A percentile compares a stretch with the other conserved stretches of the same genome.
These are phyloP conservation scores for Phoeniculus purpureus DNA, from an alignment of 2,797 vertebrate genomes.

Conservation along the genomic window DNA sequence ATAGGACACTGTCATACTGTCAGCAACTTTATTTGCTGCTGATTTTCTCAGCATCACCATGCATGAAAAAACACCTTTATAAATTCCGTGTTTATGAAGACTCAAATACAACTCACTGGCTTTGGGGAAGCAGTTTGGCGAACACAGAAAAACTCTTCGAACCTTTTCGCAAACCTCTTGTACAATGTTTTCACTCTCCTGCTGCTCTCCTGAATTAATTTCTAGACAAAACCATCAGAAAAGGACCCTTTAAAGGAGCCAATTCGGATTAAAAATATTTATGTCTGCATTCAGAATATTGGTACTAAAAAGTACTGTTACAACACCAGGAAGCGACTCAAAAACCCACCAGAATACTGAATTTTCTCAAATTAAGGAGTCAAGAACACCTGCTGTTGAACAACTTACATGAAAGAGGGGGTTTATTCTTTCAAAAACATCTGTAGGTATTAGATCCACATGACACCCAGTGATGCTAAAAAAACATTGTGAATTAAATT, in stretches of 20 bases:
- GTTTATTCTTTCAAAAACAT: background rate
- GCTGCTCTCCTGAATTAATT: background rate
- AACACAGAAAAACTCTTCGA: background rate
- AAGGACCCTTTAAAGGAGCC: background rate
- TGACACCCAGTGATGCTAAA: background rate
- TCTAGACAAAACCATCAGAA: background rate
- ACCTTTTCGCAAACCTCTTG: background rate
- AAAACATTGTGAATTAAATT: background rate
- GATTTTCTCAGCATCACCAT: background rate
- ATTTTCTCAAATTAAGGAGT: background rate
- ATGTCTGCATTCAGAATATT: background rate
- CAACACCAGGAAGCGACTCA: background rate
- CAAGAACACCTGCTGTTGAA: background rate
- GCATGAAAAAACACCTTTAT: background rate
- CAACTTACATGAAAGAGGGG: background rate
- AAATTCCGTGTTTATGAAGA: background rate
- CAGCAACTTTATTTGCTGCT: background rate
- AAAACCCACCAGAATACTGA: background rate
- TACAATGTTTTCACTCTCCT: background rate
- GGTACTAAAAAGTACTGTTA: background rate
- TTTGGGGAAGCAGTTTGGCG: background rate
- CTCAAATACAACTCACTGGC: background rate
- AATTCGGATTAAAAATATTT: background rate
- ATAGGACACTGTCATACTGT: background rate
- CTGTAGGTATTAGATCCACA: background rate